A percentile compares a stretch with the other conserved stretches of the same genome.
Conservation (phyloP, 2,888 invertebrate species). For the Oxystoma pomonae region DNA sequence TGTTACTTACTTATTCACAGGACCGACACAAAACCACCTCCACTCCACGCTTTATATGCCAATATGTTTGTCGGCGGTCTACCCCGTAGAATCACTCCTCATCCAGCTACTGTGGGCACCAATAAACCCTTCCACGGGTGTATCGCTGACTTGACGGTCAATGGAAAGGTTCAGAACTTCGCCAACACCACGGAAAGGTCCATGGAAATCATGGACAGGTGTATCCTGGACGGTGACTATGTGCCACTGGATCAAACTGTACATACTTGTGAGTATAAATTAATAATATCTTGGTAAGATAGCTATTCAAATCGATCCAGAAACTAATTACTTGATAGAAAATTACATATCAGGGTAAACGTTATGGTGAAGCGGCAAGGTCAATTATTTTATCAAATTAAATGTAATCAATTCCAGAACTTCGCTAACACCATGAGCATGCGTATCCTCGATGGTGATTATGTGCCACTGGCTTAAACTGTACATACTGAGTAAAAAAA, state of each 20-base stretch:
- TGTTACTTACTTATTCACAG: too few relatives aligned
- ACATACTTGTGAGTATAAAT: conserved; percentile 33
- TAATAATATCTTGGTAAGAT: too few relatives aligned
- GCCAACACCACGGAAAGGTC: conserved; percentile 61
- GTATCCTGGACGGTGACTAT: conserved; percentile 45
- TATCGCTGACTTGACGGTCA: conserved; percentile 87
- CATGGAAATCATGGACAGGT: conserved; percentile 58
- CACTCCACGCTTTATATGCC: conserved; percentile 61
- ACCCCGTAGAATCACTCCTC: conserved; percentile 56
- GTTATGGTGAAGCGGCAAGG: too few relatives aligned
- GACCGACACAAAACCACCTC: conserved; percentile 49
- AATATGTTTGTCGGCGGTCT: conserved; percentile 85
- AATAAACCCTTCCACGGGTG: conserved; percentile 78
- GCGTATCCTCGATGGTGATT: too few relatives aligned
- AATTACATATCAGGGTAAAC: too few relatives aligned
- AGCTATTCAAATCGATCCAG: too few relatives aligned
- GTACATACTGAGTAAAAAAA: too few relatives aligned
- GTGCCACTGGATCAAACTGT: conserved; percentile 35
- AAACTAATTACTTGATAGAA: too few relatives aligned
- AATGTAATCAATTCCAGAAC: too few relatives aligned
- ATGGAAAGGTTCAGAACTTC: conserved; percentile 76
- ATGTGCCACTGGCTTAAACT: too few relatives aligned
- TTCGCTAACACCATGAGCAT: too few relatives aligned
- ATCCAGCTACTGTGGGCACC: conserved; percentile 54
- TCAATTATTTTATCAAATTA: too few relatives aligned